Percentiles rank a stretch among this genome's conserved stretches.
phyloP scores from a whole-genome alignment of 2,888 invertebrate species.

The Agrochola circellaris region DNA sequence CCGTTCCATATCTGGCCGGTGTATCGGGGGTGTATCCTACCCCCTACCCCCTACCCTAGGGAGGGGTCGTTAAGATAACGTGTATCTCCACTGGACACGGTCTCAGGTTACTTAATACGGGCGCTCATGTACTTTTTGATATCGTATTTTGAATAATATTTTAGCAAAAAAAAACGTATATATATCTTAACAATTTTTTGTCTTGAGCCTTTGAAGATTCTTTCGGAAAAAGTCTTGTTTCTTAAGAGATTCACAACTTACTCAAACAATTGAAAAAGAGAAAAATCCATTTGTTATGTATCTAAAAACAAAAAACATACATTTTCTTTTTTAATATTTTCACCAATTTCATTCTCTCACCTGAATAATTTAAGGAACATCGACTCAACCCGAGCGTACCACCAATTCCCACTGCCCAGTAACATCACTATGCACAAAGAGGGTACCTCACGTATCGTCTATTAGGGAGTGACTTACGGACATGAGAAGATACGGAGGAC shows the following conservation, averaged over 20 bases:
- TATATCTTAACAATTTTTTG: not conserved
- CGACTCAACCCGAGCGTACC: constrained; percentile 4
- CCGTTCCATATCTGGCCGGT: constrained; percentile 82
- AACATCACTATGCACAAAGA: constrained; percentile 61
- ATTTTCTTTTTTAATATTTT: constrained; percentile 10
- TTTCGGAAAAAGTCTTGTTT: not conserved
- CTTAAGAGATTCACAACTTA: not conserved
- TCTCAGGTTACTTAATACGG: constrained; percentile 83
- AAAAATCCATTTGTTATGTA: not conserved
- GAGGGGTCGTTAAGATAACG: constrained; percentile 88
- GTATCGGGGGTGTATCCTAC: constrained; percentile 71
- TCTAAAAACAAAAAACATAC: not conserved
- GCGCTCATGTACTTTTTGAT: constrained; percentile 59
- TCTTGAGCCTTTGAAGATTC: not conserved
- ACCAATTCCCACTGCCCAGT: constrained; percentile 18
- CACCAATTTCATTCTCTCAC: not conserved
- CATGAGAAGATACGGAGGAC: constrained; percentile 53
- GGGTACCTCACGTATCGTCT: constrained; percentile 61
- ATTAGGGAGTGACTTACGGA: constrained; percentile 63
- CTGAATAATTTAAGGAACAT: constrained; percentile 30
- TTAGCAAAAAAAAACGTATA: not conserved
- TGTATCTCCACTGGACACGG: constrained; percentile 84
- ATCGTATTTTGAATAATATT: constrained; percentile 46
- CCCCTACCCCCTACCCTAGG: constrained; percentile 51
- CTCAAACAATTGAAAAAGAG: too few relatives aligned